phyloP scores from a whole-genome alignment of 2,113 vertebrate species.

The Trogon melanurus region DNA sequence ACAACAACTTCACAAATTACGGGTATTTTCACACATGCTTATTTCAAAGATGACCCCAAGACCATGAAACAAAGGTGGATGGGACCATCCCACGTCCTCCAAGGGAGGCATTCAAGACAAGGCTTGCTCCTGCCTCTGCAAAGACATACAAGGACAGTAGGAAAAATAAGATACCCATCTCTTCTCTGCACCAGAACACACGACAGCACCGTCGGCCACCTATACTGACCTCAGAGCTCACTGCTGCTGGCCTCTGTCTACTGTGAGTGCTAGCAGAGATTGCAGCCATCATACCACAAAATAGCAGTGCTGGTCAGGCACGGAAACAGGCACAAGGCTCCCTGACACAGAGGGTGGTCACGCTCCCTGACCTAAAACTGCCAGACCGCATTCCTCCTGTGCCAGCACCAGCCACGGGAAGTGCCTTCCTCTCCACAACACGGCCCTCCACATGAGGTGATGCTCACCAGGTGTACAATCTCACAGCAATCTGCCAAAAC shows the following conservation, averaged over 20 bases:
- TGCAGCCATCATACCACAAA: background rate
- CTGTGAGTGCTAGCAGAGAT: background rate
- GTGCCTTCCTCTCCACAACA: background rate
- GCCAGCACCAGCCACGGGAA: background rate
- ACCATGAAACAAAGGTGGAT: background rate
- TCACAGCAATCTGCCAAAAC: background rate
- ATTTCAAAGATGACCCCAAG: conserved; percentile 32
- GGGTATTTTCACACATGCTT: conserved; percentile 53
- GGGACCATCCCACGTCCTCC: rapidly evolving
- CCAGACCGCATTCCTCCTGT: background rate
- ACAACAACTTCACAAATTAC: conserved; percentile 63
- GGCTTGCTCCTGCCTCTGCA: background rate
- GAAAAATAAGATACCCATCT: background rate
- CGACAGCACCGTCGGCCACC: background rate
- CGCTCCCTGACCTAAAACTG: background rate
- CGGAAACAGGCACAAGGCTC: background rate
- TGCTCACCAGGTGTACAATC: background rate
- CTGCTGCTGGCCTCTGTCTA: background rate
- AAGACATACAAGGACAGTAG: background rate
- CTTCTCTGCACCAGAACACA: background rate
- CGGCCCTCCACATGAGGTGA: background rate
- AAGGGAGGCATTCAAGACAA: background rate
- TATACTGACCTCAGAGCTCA: background rate
- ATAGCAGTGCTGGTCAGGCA: background rate
- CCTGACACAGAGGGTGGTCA: background rate